Base-by-base conservation (phyloP, 2,888 invertebrate species). In the Physocephala rufipes region DNA sequence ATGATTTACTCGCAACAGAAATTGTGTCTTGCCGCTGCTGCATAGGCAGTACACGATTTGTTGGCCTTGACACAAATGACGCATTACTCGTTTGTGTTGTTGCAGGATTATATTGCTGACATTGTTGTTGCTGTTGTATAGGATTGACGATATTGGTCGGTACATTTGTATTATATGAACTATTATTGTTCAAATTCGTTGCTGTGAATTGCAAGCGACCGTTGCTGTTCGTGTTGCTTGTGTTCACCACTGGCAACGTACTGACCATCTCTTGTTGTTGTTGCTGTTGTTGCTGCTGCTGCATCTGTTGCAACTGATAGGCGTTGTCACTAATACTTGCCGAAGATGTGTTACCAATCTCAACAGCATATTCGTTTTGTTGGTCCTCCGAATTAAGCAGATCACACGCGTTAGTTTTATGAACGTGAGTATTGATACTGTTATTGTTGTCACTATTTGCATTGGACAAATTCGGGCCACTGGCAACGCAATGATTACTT, bases 21-120 rank as follows among this genome's bases (percentile, higher is more conserved):
- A 47, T 70, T 53, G 68, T 70, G 53, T 89, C 89, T 77, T 89
- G 88, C 68, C 90, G 89, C 74, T 92, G 91, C 79, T 93, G 93
- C 89, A 93, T 90, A 13, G 93, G 93, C 66, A 93, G 81, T 1
- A 93, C 93, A 74, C 93, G 88, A 81, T 92, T 93, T 88, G 93
- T 93, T 55, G 93, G 93, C 72, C 93, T 87, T 84, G 87, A 87
- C 13, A 86, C 82, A 2, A 85, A 83, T 21, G 77, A 72, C 9
- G 71, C 62, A 24, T 63, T 59, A 47, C 47, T 36, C 65, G 61
- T 65, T 19, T 62, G 59, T 75, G 80, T 61, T 13, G 79, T 67
- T n/a, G 76, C 70, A 61, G 73, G 74, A 15, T 71, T 70, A 12
- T 72, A 67, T 21, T 79, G 73, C 19, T 78, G 71, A 5, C 73